phyloP scores from a whole-genome alignment of 2,113 vertebrate genomes.

The Nematolebias whitei region DNA sequence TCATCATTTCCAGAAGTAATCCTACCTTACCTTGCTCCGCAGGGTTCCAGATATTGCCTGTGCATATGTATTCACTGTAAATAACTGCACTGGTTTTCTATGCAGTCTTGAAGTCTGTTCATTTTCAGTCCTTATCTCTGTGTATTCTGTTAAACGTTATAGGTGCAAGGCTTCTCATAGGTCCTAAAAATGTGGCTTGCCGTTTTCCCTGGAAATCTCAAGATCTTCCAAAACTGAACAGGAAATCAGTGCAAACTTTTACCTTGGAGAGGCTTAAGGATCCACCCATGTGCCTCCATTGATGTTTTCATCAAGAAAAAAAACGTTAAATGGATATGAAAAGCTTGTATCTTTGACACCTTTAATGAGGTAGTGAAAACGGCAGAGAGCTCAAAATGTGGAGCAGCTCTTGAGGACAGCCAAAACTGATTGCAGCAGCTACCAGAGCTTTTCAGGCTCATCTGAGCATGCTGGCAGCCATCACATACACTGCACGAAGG shows the following conservation, averaged over 20 bases:
- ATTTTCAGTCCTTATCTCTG: no score
- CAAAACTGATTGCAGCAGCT: constrained; percentile 39
- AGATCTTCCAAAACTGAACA: constrained; percentile 18
- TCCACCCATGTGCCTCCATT: constrained; percentile 7
- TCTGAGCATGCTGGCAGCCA: constrained; percentile 7
- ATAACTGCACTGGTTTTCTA: no score
- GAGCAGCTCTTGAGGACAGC: constrained; percentile 36
- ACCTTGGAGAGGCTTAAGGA: neutral
- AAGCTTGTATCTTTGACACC: constrained; percentile 34
- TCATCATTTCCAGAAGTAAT: no score
- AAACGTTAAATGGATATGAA: constrained; percentile 13
- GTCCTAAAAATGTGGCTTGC: neutral
- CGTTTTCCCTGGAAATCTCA: constrained; percentile 15
- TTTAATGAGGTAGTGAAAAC: constrained; percentile 43
- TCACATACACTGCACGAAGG: constrained; percentile 8
- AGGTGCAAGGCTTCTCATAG: neutral
- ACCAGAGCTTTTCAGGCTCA: constrained; percentile 18
- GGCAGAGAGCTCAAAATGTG: constrained; percentile 11
- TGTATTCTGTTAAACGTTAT: no score
- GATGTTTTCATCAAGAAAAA: constrained; percentile 22
- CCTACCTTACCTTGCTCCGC: no score
- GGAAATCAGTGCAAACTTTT: constrained; percentile 54
- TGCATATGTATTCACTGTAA: no score
- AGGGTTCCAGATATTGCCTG: no score
- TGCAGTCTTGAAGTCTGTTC: no score